These are phyloP conservation scores for Lissonota sp. DNA, from an alignment of 2,888 invertebrate species.

Conservation along the genomic window DNA sequence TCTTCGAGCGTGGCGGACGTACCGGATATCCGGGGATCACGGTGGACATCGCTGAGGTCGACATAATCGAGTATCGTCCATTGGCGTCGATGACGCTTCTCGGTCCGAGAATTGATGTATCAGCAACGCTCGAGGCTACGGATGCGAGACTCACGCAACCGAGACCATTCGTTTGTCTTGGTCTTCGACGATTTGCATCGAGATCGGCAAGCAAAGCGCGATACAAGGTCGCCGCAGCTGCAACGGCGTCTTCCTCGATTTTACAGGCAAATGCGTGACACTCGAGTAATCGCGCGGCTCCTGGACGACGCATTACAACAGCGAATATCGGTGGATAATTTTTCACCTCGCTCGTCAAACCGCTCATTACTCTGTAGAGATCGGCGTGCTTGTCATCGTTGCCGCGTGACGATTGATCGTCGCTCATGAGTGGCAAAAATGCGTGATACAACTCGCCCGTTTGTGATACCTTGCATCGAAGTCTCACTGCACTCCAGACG, in stretches of 20 bases:
- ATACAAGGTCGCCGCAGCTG: conserved; percentile 95
- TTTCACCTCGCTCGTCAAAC: conserved; percentile 78
- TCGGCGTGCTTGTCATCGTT: conserved; percentile 86
- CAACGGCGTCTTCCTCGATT: conserved; percentile 95
- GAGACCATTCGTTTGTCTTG: conserved; percentile 89
- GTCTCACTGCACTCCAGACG: conserved; percentile 96
- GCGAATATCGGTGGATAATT: conserved; percentile 94
- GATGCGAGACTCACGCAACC: conserved; percentile 90
- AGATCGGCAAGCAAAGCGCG: conserved; percentile 91
- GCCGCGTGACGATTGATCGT: conserved; percentile 86
- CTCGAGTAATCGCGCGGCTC: conserved; percentile 91
- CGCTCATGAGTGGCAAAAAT: conserved; percentile 89
- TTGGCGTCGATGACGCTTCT: conserved; percentile 58
- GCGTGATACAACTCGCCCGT: conserved; percentile 87
- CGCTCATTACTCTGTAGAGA: conserved; percentile 83
- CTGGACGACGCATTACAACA: conserved; percentile 93
- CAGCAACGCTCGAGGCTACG: conserved; percentile 76
- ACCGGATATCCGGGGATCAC: conserved; percentile 84
- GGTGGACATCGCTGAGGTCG: neutral
- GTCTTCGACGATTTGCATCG: conserved; percentile 85
- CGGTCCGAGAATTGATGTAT: conserved; percentile 61
- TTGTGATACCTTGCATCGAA: conserved; percentile 80
- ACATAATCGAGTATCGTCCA: conserved; percentile 28
- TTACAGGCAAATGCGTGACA: conserved; percentile 96
- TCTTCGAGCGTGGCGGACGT: conserved; percentile 91